phyloP scores from a whole-genome alignment of 2,888 invertebrate species.

The Drosophila nr. fundita region DNA sequence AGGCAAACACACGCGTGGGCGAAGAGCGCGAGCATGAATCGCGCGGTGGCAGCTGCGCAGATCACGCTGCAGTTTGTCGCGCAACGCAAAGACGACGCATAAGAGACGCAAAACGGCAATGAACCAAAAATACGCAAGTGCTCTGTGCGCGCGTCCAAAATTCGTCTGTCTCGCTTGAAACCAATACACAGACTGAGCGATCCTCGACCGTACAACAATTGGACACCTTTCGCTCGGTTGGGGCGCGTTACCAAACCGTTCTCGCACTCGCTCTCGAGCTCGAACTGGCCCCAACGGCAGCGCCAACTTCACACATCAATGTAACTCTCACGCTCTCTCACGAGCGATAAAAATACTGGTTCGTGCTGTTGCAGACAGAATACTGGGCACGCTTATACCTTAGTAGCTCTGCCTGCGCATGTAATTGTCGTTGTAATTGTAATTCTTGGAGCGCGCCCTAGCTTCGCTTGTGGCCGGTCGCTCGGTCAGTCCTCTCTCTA shows the following conservation, averaged over 20 bases:
- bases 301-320: conserved; percentile 43
- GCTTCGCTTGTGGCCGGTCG: conserved; percentile 49
- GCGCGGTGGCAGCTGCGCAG: conserved; percentile 18
- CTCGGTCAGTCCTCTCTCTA: background rate
- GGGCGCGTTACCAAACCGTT: background rate
- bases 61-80: conserved; percentile 42
- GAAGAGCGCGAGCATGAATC: background rate
- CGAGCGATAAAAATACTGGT: conserved; percentile 52
- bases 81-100: conserved; percentile 33
- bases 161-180: conserved; percentile 57
- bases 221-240: conserved; percentile 24
- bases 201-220: conserved; percentile 34
- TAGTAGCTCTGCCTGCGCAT: conserved; percentile 23
- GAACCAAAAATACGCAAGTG: conserved; percentile 21
- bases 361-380: conserved; percentile 36
- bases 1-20: conserved; percentile 55
- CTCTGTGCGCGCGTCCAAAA: conserved; percentile 30
- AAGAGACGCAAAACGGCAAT: conserved; percentile 21
- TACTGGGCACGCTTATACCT: conserved; percentile 41
- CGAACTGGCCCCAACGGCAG: conserved; percentile 37
- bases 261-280: conserved; percentile 7
- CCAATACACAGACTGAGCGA: conserved; percentile 63
- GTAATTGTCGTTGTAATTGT: conserved; percentile 66
- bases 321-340: conserved; percentile 43
- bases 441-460: conserved; percentile 58